Base-by-base conservation (phyloP, 2,888 invertebrate species). In the Pheosia tremula region DNA sequence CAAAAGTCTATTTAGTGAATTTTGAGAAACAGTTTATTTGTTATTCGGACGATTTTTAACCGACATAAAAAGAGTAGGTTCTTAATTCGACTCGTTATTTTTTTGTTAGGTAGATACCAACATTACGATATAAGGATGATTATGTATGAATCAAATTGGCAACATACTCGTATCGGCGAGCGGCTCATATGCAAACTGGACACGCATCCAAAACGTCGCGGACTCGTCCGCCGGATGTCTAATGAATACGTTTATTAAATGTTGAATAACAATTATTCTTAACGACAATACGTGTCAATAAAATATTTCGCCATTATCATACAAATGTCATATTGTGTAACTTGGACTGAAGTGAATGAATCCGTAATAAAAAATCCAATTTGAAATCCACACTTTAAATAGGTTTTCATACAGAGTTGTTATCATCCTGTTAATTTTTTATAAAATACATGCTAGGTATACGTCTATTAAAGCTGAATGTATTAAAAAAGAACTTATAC, bases 201-300 rank as follows among this genome's bases (percentile, higher is more conserved):
- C 90, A 89, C 90, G 89, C 79, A 78, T 78, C 60, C 62, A 62
- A 67, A 60, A 67, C 68, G 64, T 67, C 68, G 72, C 69, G 62
- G 61, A 59, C 64, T 59, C 85, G 82, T 90, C 91, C 90, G 91
- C 82, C 90, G 91, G 93, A 92, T 86, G 83, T 81, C 82, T 78
- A 77, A 81, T 84, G 81, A 80, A 83, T 84, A 77, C 63, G 41
- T 69, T 69, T 68, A 67, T 63, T 54, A 78, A 79, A 78, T 69
- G 74, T 24, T 45, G 56, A 56, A 56, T 56, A 81, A 77, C 71
- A 68, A 85, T 84, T 86, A 89, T 89, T 85, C 88, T 89, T 87
- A 87, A 88, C 63, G 64, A 66, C 86, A 75, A 77, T 75, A 74
- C 61, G 66, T 55, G 53, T 65, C 67, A 72, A 77, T 81, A 77